Evolutionary conservation across 1,140 invertebrate species (phyloP), one percentile per base, ranked within the genome.

Genomic region (Lutraria rhynchaena): DNA sequence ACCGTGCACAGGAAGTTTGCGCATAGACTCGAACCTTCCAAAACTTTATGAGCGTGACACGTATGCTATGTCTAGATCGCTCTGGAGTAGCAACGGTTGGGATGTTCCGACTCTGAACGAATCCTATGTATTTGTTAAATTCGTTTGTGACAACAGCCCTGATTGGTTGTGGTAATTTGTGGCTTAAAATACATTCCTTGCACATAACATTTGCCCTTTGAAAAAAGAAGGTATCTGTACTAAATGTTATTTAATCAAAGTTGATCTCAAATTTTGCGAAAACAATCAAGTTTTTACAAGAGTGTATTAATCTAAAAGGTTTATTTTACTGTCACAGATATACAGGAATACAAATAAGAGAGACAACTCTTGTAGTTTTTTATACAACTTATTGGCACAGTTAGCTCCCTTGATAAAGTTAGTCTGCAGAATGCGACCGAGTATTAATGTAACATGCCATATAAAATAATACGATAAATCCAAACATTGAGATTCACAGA

Each of bases 1-100:
- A 1, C 70, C 82, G n/a, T 90, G 88, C 65, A 82, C 69, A 0
- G 89, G 88, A 0, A 82, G 84, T 15, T 46, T 89, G 13, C 74
- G 85, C 4, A 71, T 88, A 1, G 87, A 83, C 24, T 24, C 35
- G n/a, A 19, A 46, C 7, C 19, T 2, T 46, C 78, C 78, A 41
- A 57, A 46, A 15, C 19, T 60, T 27, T 74, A 51, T 44, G 57
- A 58, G 31, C 53, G 29, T 41, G 33, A 63, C 41, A 37, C 19
- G 0, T 55, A 41, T 13, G 9, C 57, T 7, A 29, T 74, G 13
- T 44, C 58, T 7, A 63, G 61, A 17, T 24, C 19, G n/a, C 19
- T 71, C 3, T 81, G 60, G 69, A 63, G n/a, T n/a, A 15, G 55
- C 27, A 51, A 44, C 37, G 35, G 22, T n/a, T 24, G 27, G 17